Percentiles rank a stretch among this genome's conserved stretches.
These are phyloP conservation scores for Lysiphlebus fabarum DNA, from an alignment of 1,140 invertebrate species.

Conservation along the genomic window DNA sequence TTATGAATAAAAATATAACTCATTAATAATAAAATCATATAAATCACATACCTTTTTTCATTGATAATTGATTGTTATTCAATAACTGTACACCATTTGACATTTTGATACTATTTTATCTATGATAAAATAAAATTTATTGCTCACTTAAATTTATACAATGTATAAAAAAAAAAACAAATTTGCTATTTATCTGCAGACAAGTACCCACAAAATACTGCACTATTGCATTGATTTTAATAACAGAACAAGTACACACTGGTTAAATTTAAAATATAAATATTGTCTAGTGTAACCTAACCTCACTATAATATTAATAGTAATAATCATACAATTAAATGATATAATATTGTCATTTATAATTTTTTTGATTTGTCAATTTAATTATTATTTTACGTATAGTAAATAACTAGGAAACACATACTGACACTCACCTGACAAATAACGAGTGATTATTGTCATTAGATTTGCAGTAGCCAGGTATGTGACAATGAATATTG, in stretches of 20 bases:
- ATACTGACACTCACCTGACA: too few species aligned
- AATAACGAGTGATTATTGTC: too few species aligned
- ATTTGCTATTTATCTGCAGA: conserved; percentile 16
- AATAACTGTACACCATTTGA: conserved; percentile 27
- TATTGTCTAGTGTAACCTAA: not conserved
- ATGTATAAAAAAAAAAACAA: not conserved
- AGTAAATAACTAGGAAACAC: too few species aligned
- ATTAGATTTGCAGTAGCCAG: too few species aligned
- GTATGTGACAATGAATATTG: too few species aligned
- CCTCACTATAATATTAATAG: too few species aligned
- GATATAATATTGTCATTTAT: too few species aligned
- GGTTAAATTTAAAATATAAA: not conserved
- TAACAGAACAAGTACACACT: conserved; percentile 24
- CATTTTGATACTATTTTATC: conserved; percentile 14
- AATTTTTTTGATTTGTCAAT: too few species aligned
- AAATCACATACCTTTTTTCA: conserved; percentile 22
- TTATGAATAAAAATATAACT: conserved; percentile 8
- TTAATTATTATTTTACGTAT: too few species aligned
- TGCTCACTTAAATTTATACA: not conserved
- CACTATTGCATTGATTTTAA: conserved; percentile 34
- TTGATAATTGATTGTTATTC: conserved; percentile 26
- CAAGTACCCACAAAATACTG: conserved; percentile 26
- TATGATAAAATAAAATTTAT: conserved; percentile 3
- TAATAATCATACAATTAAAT: too few species aligned
- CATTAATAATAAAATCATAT: conserved; percentile 6